phyloP scores from a whole-genome alignment of 2,113 vertebrate genomes.

The Mohoua ochrocephala region DNA sequence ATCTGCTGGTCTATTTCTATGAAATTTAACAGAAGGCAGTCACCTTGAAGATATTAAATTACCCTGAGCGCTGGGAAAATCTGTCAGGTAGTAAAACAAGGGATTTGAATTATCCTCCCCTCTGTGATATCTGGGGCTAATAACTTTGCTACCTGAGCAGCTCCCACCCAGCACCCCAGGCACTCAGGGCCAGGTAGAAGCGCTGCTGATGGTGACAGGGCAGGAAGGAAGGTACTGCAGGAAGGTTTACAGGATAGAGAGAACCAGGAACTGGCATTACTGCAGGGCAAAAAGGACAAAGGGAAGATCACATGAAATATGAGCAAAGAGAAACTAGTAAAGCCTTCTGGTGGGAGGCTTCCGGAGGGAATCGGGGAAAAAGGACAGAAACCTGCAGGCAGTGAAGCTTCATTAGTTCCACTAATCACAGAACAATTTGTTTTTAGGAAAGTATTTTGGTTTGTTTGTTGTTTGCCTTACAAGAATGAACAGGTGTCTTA shows the following conservation, averaged over 20 bases:
- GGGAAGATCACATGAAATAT: not conserved
- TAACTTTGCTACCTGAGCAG: not conserved
- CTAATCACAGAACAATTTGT: conserved; percentile 28
- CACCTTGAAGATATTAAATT: not conserved
- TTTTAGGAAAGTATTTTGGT: not conserved
- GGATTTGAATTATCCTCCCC: not conserved
- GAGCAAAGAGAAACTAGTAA: not conserved
- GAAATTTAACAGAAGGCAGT: not conserved
- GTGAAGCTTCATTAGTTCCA: conserved; percentile 19
- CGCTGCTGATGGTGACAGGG: not conserved
- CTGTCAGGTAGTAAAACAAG: not conserved
- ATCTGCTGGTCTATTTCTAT: not conserved
- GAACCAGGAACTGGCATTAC: not conserved
- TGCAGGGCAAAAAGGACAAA: not conserved
- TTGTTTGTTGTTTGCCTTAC: conserved; percentile 20
- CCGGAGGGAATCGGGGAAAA: not conserved
- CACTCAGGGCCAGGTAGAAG: not conserved
- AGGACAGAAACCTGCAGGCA: not conserved
- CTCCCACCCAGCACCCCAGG: not conserved
- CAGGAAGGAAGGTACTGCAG: not conserved
- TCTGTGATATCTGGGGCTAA: not conserved
- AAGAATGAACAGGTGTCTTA: conserved; percentile 40
- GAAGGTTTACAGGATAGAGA: not conserved
- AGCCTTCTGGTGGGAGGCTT: not conserved
- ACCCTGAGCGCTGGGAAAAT: not conserved